A percentile compares a stretch with the other conserved stretches of the same genome.
These are phyloP conservation scores for Scaptomyza parva DNA, from an alignment of 2,888 invertebrate genomes.

Conservation along the genomic window DNA sequence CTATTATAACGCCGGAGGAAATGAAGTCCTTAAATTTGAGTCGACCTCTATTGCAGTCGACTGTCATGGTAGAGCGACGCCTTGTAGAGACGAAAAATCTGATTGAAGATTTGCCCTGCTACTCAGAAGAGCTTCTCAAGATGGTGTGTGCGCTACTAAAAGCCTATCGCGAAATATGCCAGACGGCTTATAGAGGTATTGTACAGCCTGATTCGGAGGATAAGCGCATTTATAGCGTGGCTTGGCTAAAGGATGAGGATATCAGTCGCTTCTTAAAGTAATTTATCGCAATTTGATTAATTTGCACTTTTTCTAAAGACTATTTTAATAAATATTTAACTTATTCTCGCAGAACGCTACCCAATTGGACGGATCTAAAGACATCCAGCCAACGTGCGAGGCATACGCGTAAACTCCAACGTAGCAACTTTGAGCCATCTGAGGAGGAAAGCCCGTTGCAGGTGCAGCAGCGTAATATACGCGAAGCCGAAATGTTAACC, in stretches of 20 bases:
- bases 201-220: conserved; percentile 92
- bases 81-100: conserved; percentile 88
- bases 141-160: conserved; percentile 89
- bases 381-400: conserved; percentile 77
- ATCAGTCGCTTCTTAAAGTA: conserved; percentile 96
- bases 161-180: conserved; percentile 90
- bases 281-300: conserved; percentile 25
- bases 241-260: conserved; percentile 97
- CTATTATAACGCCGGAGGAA: conserved; percentile 89
- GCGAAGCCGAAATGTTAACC: conserved; percentile 97
- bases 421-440: conserved; percentile 85
- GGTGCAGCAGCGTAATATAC: conserved; percentile 90
- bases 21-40: conserved; percentile 87
- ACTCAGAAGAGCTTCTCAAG: conserved; percentile 90
- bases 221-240: conserved; percentile 91
- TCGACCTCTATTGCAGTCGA: conserved; percentile 89
- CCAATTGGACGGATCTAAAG: conserved; percentile 91
- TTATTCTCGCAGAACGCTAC: conserved; percentile 87
- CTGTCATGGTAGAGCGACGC: conserved; percentile 89
- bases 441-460: conserved; percentile 93
- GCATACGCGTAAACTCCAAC: conserved; percentile 80
- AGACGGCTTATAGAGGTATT: conserved; percentile 90
- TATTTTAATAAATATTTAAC: background rate
- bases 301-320: accelerated
- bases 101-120: conserved; percentile 90